phyloP scores from a whole-genome alignment of 2,113 vertebrate genomes.

The Rhinolophus sinicus region DNA sequence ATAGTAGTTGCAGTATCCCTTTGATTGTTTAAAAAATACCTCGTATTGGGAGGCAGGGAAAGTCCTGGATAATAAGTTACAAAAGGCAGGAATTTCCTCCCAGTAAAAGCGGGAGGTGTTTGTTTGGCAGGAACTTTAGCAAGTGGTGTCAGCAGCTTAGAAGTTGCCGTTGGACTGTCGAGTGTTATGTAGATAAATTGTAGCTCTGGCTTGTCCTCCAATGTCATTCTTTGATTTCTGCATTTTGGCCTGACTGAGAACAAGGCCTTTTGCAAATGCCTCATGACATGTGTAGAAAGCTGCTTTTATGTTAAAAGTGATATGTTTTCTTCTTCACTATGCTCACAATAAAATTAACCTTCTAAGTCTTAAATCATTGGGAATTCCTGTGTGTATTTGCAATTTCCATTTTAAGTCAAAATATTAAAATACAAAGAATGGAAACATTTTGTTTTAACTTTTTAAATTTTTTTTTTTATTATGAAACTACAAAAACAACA shows the following conservation, averaged over 20 bases:
- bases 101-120: constrained; percentile 32
- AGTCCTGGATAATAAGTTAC: not conserved
- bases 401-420: constrained; percentile 73
- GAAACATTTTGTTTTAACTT: not conserved
- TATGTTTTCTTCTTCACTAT: constrained; percentile 72
- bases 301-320: constrained; percentile 69
- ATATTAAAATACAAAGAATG: constrained; percentile 3
- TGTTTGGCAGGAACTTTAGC: constrained; percentile 7
- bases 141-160: constrained; percentile 35
- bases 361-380: constrained; percentile 69
- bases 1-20: not conserved
- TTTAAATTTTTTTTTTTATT: not conserved
- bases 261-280: constrained; percentile 78
- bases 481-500: not conserved
- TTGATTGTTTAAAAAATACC: not conserved
- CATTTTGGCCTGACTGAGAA: constrained; percentile 75
- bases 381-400: constrained; percentile 69
- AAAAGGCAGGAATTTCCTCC: not conserved
- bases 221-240: constrained; percentile 71
- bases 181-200: constrained; percentile 57
- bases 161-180: constrained; percentile 57
- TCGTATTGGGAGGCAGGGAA: not conserved
- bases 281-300: constrained; percentile 67
- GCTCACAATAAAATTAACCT: constrained; percentile 74
- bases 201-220: constrained; percentile 60